Percentiles rank a stretch among this genome's conserved stretches.
These are phyloP conservation scores for Sitobion miscanthi DNA, from an alignment of 1,140 invertebrate genomes.

Conservation along the genomic window DNA sequence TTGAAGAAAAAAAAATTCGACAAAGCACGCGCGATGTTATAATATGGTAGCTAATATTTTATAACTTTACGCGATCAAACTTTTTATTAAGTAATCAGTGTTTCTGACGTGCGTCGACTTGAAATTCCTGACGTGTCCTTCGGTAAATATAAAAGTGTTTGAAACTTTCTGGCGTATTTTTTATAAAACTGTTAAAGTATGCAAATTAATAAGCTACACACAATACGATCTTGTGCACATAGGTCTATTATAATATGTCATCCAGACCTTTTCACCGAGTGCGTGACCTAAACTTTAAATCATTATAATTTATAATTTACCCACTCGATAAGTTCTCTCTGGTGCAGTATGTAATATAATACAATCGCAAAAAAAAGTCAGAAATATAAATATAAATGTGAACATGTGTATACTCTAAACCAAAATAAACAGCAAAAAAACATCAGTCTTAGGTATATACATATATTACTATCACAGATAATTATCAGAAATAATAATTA, in stretches of 20 bases:
- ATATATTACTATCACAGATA: no score
- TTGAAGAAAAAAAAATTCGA: background rate
- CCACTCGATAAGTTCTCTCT: background rate
- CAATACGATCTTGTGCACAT: background rate
- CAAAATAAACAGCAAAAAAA: no score
- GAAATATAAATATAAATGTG: no score
- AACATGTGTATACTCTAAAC: no score
- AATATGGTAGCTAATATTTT: background rate
- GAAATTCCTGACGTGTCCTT: background rate
- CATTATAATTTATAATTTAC: background rate
- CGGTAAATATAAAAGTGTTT: background rate
- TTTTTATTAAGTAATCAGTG: constrained; percentile 12
- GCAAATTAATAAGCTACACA: background rate
- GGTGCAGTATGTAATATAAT: no score
- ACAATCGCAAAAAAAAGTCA: no score
- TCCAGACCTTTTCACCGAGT: background rate
- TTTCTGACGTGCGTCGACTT: background rate
- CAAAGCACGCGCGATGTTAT: background rate
- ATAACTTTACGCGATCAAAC: background rate
- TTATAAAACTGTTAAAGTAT: background rate
- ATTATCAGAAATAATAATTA: no score
- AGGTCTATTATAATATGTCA: background rate
- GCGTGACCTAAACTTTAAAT: background rate
- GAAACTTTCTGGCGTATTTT: background rate
- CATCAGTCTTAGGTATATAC: no score